phyloP scores from a whole-genome alignment of 2,113 vertebrate species.

The Pica pica region DNA sequence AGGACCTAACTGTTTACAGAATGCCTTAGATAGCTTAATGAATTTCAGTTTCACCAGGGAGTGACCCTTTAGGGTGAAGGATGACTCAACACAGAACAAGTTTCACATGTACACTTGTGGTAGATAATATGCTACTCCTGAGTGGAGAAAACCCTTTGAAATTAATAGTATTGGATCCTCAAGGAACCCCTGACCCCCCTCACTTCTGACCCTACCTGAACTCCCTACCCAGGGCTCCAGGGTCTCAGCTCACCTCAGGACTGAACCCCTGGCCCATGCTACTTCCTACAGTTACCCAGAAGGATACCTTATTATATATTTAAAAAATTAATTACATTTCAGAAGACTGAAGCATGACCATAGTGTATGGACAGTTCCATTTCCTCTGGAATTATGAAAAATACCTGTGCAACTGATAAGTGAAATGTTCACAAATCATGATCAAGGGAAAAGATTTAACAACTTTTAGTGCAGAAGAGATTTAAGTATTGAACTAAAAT shows the following conservation, averaged over 20 bases:
- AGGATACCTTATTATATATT: background rate
- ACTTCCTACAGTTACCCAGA: background rate
- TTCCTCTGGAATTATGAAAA: background rate
- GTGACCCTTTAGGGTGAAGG: background rate
- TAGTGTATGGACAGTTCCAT: background rate
- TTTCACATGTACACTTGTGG: background rate
- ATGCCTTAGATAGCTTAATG: background rate
- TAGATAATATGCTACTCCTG: background rate
- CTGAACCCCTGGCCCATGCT: background rate
- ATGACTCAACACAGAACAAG: background rate
- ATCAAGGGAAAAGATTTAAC: background rate
- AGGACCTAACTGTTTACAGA: background rate
- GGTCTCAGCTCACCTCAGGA: background rate
- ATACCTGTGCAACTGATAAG: background rate
- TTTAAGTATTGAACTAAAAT: background rate
- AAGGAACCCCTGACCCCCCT: background rate
- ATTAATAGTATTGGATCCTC: background rate
- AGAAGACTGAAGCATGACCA: background rate
- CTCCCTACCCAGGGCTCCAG: rapidly evolving
- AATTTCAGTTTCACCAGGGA: background rate
- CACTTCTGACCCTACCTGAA: background rate
- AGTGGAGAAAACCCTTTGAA: background rate
- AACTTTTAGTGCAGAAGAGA: background rate
- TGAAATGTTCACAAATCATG: background rate
- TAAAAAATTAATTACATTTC: background rate